Conservation (phyloP, 2,888 invertebrate genomes). For the Pecten maximus region DNA sequence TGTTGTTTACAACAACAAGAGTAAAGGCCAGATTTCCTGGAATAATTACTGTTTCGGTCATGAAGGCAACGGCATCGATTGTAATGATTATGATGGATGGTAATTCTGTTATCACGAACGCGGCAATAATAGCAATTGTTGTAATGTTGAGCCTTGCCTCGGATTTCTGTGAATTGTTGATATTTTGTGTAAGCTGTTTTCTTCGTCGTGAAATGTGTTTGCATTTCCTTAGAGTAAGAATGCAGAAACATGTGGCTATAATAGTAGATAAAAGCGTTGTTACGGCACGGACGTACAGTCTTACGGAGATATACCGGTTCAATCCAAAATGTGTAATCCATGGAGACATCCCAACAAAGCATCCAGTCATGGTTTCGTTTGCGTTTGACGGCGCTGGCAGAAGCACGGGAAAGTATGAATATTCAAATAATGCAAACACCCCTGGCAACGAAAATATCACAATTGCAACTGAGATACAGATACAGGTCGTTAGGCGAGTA, state of each 20-base stretch:
- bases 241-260: not conserved
- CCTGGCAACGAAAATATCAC: not conserved
- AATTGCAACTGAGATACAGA: not conserved
- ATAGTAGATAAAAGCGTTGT: not conserved
- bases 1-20: not conserved
- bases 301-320: not conserved
- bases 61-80: not conserved
- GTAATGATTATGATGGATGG: not conserved
- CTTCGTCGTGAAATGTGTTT: not conserved
- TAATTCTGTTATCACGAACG: not conserved
- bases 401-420: slow-evolving; percentile 3
- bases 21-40: not conserved
- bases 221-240: not conserved
- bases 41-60: not conserved
- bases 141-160: not conserved
- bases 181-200: not conserved
- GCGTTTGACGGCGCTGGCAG: not conserved
- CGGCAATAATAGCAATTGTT: not conserved
- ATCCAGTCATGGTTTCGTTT: slow-evolving; percentile 44
- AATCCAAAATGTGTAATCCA: slow-evolving; percentile 28
- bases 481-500: not conserved
- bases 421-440: slow-evolving; percentile 33
- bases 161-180: not conserved
- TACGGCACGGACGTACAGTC: not conserved
- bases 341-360: slow-evolving; percentile 23